Evolutionary conservation across 1,140 invertebrate genomes (phyloP).

Genomic region (Mamestra configurata): DNA sequence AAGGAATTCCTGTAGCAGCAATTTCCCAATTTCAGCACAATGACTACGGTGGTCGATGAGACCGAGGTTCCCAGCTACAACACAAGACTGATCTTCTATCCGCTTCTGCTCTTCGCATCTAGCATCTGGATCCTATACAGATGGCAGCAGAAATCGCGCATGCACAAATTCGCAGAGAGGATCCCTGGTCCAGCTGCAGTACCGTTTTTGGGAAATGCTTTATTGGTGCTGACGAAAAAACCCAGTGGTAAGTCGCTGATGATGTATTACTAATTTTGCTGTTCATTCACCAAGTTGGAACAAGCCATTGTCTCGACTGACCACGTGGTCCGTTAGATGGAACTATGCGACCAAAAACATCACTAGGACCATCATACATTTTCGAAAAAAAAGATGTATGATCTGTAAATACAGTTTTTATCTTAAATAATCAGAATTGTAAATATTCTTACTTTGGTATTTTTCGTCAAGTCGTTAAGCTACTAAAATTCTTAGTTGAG

Average conservation of each 20-base stretch:
- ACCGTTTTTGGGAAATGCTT: slow-evolving; percentile 89
- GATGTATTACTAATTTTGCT: background rate
- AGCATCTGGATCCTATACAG: slow-evolving; percentile 74
- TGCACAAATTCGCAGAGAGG: slow-evolving; percentile 84
- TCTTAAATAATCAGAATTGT: no score
- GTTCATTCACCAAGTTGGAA: no score
- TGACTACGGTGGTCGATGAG: slow-evolving; percentile 74
- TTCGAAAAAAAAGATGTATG: no score
- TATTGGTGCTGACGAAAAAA: slow-evolving; percentile 85
- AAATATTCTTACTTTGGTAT: no score
- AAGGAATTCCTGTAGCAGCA: no score
- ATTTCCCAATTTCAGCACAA: slow-evolving; percentile 60
- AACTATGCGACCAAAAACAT: no score
- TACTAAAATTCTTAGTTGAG: no score
- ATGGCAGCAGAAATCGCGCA: slow-evolving; percentile 79
- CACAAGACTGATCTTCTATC: slow-evolving; percentile 73
- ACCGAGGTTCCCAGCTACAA: slow-evolving; percentile 51
- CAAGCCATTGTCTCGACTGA: no score
- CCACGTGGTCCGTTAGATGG: no score
- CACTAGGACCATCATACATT: no score
- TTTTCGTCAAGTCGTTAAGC: no score
- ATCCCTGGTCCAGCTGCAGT: slow-evolving; percentile 87
- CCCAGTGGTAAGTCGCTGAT: slow-evolving; percentile 82
- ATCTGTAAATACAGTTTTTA: no score
- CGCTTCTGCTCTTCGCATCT: slow-evolving; percentile 70